Conservation (phyloP, 2,888 invertebrate species). For the Idaea aversata region DNA sequence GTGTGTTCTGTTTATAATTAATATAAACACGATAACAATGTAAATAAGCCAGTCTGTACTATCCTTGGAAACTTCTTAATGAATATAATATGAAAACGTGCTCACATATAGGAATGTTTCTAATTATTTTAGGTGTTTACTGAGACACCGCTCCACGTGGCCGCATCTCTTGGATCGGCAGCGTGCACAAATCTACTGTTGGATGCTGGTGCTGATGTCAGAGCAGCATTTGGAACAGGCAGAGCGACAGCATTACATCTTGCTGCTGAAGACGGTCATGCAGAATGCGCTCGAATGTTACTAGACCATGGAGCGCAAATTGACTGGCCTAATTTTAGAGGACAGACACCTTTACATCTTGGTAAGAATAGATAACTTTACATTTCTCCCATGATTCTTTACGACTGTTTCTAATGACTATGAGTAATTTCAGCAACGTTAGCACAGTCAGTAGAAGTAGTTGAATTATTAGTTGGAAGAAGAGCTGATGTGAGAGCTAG, state of each 20-base stretch:
- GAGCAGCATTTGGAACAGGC: slow-evolving; percentile 85
- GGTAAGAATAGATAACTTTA: slow-evolving; percentile 43
- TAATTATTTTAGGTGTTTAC: slow-evolving; percentile 84
- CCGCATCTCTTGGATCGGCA: slow-evolving; percentile 86
- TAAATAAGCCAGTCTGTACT: slow-evolving; percentile 16
- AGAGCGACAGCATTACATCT: slow-evolving; percentile 91
- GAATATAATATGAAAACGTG: slow-evolving; percentile 11
- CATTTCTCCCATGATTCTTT: background rate
- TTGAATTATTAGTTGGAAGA: slow-evolving; percentile 84
- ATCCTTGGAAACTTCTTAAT: slow-evolving; percentile 12
- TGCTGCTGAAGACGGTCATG: slow-evolving; percentile 92
- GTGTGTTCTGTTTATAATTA: slow-evolving; percentile 58
- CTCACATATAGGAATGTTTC: slow-evolving; percentile 8
- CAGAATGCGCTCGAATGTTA: slow-evolving; percentile 86
- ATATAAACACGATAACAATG: slow-evolving; percentile 7
- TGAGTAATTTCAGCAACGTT: slow-evolving; percentile 81
- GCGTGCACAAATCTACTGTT: slow-evolving; percentile 86
- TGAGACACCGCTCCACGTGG: slow-evolving; percentile 91
- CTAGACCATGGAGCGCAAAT: slow-evolving; percentile 88
- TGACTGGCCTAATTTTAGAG: slow-evolving; percentile 86
- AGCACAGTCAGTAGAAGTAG: slow-evolving; percentile 88
- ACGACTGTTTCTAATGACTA: background rate
- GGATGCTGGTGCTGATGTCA: slow-evolving; percentile 88
- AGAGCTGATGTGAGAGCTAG: slow-evolving; percentile 83
- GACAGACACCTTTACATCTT: slow-evolving; percentile 91